Evolutionary conservation across 2,797 vertebrate genomes (phyloP).

Genomic region (Gephyroberyx darwinii): DNA sequence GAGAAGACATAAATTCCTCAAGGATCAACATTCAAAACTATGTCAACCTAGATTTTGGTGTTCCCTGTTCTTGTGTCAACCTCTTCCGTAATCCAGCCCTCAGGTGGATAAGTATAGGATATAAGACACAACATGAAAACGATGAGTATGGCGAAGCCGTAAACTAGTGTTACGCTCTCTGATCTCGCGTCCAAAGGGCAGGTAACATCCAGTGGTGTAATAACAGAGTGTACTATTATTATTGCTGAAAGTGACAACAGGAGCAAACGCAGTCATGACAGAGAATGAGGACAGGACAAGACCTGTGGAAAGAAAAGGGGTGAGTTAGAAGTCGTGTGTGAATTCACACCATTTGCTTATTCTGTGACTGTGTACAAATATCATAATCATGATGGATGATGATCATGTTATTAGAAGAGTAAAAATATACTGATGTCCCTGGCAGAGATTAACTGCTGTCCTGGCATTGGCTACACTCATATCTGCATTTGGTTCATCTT

Average conservation of each 20-base stretch:
- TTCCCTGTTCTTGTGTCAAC: not conserved
- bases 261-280: slow-evolving; percentile 61
- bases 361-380: slow-evolving; percentile 5
- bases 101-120: slow-evolving; percentile 20
- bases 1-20: not conserved
- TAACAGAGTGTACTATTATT: slow-evolving; percentile 25
- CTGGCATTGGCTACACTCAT: slow-evolving; percentile 83
- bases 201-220: not conserved
- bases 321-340: slow-evolving; percentile 62
- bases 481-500: slow-evolving; percentile 92
- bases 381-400: not conserved
- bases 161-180: slow-evolving; percentile 46
- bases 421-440: slow-evolving; percentile 15
- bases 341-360: slow-evolving; percentile 3
- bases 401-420: slow-evolving; percentile 8
- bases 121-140: slow-evolving; percentile 34
- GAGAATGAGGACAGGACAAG: slow-evolving; percentile 31
- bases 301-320: slow-evolving; percentile 71
- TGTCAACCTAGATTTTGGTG: slow-evolving; percentile 4
- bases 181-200: slow-evolving; percentile 75
- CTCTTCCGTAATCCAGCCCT: slow-evolving; percentile 13
- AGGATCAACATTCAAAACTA: not conserved
- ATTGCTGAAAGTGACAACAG: slow-evolving; percentile 22
- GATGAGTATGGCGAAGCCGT: slow-evolving; percentile 25
- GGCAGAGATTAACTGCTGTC: slow-evolving; percentile 82